phyloP scores from a whole-genome alignment of 2,888 invertebrate genomes.

The Lasioglossum marginatum region DNA sequence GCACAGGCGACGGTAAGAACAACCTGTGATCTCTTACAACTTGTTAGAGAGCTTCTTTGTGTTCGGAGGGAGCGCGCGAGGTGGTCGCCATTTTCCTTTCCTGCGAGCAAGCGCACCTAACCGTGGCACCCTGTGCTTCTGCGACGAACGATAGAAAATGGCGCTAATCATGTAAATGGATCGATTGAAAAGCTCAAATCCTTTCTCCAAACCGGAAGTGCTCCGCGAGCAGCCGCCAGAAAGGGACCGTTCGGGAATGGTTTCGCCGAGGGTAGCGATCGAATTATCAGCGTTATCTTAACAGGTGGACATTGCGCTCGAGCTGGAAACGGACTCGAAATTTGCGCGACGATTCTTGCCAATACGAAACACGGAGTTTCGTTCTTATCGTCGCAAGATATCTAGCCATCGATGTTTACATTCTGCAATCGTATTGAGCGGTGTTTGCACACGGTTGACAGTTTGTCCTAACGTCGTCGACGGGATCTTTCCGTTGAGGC shows the following conservation, averaged over 20 bases:
- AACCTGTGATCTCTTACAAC: constrained; percentile 53
- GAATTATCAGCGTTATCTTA: neutral
- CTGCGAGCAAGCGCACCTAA: neutral
- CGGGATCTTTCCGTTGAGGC: neutral
- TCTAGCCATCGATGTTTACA: constrained; percentile 4
- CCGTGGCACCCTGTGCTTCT: neutral
- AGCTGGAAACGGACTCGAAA: neutral
- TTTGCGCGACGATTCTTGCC: neutral
- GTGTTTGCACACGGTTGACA: neutral
- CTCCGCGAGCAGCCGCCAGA: neutral
- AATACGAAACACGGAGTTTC: neutral
- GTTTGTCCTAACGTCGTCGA: neutral
- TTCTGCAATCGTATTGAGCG: constrained; percentile 8
- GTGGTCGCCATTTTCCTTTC: constrained; percentile 53
- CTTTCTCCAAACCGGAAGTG: neutral
- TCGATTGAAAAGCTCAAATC: neutral
- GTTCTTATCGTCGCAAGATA: neutral
- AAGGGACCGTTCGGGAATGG: neutral
- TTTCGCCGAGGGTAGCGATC: neutral
- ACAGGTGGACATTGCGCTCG: neutral
- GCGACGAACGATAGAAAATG: neutral
- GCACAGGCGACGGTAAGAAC: constrained; percentile 55
- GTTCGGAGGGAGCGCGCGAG: constrained; percentile 26
- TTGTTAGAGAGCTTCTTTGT: constrained; percentile 40
- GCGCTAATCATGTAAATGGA: neutral